These are phyloP conservation scores for Thamnophis sirtalis DNA, from an alignment of 2,113 vertebrate genomes.

Conservation along the genomic window DNA sequence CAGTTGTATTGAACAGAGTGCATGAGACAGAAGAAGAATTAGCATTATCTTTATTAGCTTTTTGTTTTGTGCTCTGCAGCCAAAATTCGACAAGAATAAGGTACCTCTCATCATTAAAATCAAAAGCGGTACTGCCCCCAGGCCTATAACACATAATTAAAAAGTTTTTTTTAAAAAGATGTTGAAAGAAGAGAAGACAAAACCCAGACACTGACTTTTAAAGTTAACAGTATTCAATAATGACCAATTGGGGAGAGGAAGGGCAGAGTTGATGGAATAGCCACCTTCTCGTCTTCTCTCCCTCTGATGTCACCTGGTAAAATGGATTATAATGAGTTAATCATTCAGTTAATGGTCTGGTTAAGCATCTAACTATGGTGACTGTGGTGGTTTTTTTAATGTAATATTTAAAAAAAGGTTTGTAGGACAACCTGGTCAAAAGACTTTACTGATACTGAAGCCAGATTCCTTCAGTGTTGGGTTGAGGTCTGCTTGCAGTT, in stretches of 20 bases:
- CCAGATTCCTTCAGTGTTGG: neutral
- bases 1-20: neutral
- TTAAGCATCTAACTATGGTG: neutral
- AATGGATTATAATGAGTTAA: neutral
- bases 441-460: neutral
- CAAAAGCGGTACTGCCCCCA: too few species aligned
- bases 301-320: neutral
- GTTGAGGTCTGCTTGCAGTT: neutral
- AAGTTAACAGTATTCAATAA: neutral
- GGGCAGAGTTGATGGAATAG: neutral
- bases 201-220: neutral
- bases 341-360: neutral
- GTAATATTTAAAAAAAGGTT: neutral
- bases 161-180: too few species aligned
- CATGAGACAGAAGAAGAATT: neutral
- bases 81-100: too few species aligned
- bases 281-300: neutral
- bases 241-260: neutral
- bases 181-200: neutral
- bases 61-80: too few species aligned
- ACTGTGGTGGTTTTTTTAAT: neutral
- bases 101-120: too few species aligned
- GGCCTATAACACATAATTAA: too few species aligned
- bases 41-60: neutral
- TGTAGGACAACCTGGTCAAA: neutral